Evolutionary conservation across 2,888 invertebrate genomes (phyloP).

Genomic region (Brachyptera putata): DNA sequence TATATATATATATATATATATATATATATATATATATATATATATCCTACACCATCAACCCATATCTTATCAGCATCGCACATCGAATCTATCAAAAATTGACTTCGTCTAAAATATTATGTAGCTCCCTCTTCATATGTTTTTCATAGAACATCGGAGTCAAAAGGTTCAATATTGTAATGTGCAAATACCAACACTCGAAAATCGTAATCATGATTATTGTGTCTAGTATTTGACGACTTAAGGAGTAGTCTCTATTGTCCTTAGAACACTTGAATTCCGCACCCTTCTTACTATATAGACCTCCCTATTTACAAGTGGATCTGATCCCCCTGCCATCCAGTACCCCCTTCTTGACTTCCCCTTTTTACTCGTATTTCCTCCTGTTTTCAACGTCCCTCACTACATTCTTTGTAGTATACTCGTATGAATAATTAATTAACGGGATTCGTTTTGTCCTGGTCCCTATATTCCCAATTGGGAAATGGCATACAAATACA

Average conservation of each 20-base stretch:
- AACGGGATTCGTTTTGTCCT: conserved; percentile 14
- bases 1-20: too few relatives aligned
- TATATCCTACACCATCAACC: too few relatives aligned
- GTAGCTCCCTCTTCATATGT: too few relatives aligned
- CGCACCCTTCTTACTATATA: neutral
- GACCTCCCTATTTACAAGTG: neutral
- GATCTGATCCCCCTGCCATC: neutral
- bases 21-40: too few relatives aligned
- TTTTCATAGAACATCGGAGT: too few relatives aligned
- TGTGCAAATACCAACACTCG: neutral
- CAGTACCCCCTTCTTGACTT: neutral
- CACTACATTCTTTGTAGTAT: conserved; percentile 23
- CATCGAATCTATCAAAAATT: too few relatives aligned
- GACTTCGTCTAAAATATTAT: too few relatives aligned
- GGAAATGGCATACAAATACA: conserved; percentile 1
- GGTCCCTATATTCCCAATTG: conserved; percentile 14
- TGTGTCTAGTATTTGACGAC: conserved; percentile 1
- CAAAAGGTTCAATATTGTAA: too few relatives aligned
- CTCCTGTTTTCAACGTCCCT: too few relatives aligned
- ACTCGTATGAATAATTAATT: conserved; percentile 25
- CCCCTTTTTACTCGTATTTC: neutral
- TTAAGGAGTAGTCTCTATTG: conserved; percentile 6
- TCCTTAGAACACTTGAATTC: neutral
- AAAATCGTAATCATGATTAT: neutral
- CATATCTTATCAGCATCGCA: too few relatives aligned